Base-by-base conservation (phyloP, 2,888 invertebrate species). In the Sialis lutaria region DNA sequence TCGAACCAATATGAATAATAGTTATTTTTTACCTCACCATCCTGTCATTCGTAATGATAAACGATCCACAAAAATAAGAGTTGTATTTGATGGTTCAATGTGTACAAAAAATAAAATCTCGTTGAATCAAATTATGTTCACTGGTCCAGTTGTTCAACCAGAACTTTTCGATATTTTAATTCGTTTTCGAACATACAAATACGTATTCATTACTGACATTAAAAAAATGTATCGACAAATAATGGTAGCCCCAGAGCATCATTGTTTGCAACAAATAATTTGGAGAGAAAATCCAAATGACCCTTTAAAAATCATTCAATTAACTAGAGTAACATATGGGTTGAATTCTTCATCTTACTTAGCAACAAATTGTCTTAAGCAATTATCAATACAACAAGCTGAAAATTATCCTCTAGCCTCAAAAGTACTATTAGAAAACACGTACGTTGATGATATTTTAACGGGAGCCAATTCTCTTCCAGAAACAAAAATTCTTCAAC, bases 211-310 rank as follows among this genome's bases (percentile, higher is more conserved):
- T 40, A 10, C 13, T 42, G 42, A 42, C 5, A 42, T 42, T 10
- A 31, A 22, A 9, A 42, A 42, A 42, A 42, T 42, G 42, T 42
- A 10, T 31, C 22, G 42, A 31, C 42, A 42, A 42, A 31, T 42
- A 30, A 31, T 10, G 13, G 7, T 42, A 31, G 10, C 13, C 9
- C 30, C 13, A 42, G 10, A 31, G 8, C 31, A 30, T 42, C 30
- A 42, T 31, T 10, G 9, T 7, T 31, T 42, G 9, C 42, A 42
- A 31, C 22, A 31, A 42, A 42, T 42, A 10, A 8, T 42, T 9
- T 42, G 42, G 42, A 22, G 42, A 8, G 42, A 42, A 7, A 30
- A 8, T 9, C 42, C 42, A 9, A 13, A 42, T 10, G 42, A 42
- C 4, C 13, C 4, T 10, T 42, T 42, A 42, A 42, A 31, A 31